Evolutionary conservation across 2,113 vertebrate genomes (phyloP).

Genomic region (Burhinus bistriatus): DNA sequence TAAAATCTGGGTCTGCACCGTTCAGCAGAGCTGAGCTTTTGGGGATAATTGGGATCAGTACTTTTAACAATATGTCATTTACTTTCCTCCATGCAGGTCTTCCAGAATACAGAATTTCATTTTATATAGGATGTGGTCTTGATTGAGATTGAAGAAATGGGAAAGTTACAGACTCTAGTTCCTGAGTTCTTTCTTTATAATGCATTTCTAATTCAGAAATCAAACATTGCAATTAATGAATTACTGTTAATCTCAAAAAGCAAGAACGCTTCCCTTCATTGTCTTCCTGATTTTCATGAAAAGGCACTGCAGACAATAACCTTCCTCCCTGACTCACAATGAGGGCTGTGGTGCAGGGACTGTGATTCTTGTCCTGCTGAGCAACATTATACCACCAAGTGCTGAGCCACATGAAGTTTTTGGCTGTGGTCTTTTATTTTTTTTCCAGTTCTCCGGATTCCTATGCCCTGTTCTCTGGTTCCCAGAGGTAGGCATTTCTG

Average conservation of each 20-base stretch:
- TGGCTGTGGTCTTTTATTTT: slow-evolving; percentile 30
- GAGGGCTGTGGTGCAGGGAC: not conserved
- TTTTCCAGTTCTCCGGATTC: slow-evolving; percentile 52
- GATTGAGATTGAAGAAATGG: not conserved
- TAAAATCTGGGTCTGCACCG: not conserved
- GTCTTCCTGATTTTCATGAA: not conserved
- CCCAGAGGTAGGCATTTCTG: slow-evolving; percentile 81
- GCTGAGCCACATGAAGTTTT: slow-evolving; percentile 41
- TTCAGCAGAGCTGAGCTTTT: not conserved
- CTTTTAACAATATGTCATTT: not conserved
- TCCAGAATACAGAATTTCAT: not conserved
- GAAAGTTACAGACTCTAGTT: not conserved
- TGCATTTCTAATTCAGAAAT: not conserved
- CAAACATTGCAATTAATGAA: not conserved
- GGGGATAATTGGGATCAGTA: not conserved
- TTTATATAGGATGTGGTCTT: not conserved
- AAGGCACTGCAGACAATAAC: not conserved
- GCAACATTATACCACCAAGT: slow-evolving; percentile 31
- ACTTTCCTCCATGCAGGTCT: not conserved
- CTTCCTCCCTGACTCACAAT: not conserved
- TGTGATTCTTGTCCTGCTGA: slow-evolving; percentile 41
- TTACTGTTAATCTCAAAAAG: not conserved
- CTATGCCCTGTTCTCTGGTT: slow-evolving; percentile 65
- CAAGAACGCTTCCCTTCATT: not conserved
- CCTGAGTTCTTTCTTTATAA: not conserved